Evolutionary conservation across 1,140 invertebrate genomes (phyloP).

Genomic region (Ceratitis capitata): DNA sequence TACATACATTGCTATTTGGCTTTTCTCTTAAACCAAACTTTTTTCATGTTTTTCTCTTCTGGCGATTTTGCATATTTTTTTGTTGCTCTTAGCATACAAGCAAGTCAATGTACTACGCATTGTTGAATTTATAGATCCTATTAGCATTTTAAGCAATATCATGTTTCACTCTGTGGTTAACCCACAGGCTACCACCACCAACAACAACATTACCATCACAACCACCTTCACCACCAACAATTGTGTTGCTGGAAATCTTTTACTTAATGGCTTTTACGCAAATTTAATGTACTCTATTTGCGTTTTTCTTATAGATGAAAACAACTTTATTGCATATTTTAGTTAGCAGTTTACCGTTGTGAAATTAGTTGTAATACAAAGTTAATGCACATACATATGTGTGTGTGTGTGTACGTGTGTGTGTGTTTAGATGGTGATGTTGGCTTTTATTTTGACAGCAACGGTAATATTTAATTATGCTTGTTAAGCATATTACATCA

Average conservation of each 20-base stretch:
- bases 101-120: no score
- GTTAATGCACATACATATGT: neutral
- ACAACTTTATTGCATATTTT: neutral
- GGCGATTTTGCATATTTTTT: conserved; percentile 28
- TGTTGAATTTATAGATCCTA: neutral
- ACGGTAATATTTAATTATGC: neutral
- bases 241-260: neutral
- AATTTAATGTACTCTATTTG: neutral
- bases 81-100: neutral
- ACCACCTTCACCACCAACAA: neutral
- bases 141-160: conserved; percentile 18
- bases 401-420: no score
- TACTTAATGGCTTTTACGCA: neutral
- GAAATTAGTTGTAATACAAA: neutral
- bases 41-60: neutral
- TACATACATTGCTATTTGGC: neutral
- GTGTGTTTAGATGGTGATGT: no score
- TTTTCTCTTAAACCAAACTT: neutral
- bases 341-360: neutral
- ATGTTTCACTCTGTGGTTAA: neutral
- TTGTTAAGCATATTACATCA: neutral
- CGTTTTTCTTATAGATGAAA: neutral
- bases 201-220: no score
- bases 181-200: neutral
- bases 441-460: neutral